Conservation (phyloP, 2,113 vertebrate genomes). For the Prunella fulvescens region DNA sequence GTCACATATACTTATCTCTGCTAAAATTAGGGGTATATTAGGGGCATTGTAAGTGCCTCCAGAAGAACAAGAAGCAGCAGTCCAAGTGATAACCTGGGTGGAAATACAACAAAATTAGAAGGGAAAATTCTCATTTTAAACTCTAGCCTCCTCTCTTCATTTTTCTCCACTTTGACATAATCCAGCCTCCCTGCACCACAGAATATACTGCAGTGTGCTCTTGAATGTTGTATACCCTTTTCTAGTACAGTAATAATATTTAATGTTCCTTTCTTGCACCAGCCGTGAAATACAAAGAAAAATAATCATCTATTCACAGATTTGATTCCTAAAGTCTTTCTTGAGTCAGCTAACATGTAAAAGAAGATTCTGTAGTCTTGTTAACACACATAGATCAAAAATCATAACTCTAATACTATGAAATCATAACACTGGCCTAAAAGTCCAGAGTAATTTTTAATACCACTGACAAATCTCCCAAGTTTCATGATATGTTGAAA, state of each 20-base stretch:
- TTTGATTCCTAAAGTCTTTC: neutral
- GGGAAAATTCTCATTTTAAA: neutral
- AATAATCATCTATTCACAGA: neutral
- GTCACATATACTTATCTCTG: neutral
- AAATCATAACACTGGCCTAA: neutral
- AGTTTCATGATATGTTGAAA: rapidly evolving
- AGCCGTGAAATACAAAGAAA: neutral
- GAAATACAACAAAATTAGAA: neutral
- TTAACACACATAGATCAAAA: neutral
- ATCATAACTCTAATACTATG: neutral
- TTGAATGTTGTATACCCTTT: neutral
- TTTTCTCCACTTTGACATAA: neutral
- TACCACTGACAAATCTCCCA: neutral
- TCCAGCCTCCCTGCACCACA: neutral
- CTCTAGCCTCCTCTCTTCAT: neutral
- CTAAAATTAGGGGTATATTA: neutral
- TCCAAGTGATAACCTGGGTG: neutral
- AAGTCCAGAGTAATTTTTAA: neutral
- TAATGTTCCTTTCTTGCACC: neutral
- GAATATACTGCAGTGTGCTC: neutral
- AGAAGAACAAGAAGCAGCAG: neutral
- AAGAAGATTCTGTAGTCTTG: neutral
- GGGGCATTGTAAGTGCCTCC: neutral
- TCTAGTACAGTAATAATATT: neutral
- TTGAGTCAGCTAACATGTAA: neutral